Percentiles rank a stretch among this genome's conserved stretches.
These are phyloP conservation scores for Labrus mixtus DNA, from an alignment of 2,113 vertebrate genomes.

Conservation along the genomic window DNA sequence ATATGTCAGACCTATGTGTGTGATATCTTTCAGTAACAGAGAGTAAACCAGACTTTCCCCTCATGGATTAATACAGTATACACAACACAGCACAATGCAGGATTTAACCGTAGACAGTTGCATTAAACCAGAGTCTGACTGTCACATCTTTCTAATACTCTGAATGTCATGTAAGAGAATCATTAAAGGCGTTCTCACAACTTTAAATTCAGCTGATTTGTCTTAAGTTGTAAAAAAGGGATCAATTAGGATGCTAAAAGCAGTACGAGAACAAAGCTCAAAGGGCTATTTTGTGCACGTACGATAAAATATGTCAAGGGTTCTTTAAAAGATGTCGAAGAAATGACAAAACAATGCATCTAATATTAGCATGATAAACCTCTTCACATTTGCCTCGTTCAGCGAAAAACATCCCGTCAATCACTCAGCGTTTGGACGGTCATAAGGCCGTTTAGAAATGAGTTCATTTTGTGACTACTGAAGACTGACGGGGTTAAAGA, in stretches of 20 bases:
- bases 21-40: too few species aligned
- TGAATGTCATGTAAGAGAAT: neutral
- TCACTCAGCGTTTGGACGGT: neutral
- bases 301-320: conserved; percentile 17
- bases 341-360: conserved; percentile 8
- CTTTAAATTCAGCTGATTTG: conserved; percentile 7
- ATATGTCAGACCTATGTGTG: too few species aligned
- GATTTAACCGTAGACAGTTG: neutral
- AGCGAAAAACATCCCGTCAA: neutral
- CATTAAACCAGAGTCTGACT: conserved; percentile 1
- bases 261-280: conserved; percentile 35
- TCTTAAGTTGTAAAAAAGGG: conserved; percentile 1
- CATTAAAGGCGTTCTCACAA: neutral
- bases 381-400: conserved; percentile 4
- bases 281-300: conserved; percentile 1
- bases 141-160: conserved; percentile 16
- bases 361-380: conserved; percentile 48
- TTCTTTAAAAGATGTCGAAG: neutral
- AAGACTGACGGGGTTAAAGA: neutral
- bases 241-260: conserved; percentile 26
- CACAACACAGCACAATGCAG: too few species aligned
- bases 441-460: neutral
- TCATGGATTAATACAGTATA: too few species aligned
- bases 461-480: neutral
- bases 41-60: too few species aligned